phyloP scores from a whole-genome alignment of 2,113 vertebrate species.

The Larimichthys polyactis region DNA sequence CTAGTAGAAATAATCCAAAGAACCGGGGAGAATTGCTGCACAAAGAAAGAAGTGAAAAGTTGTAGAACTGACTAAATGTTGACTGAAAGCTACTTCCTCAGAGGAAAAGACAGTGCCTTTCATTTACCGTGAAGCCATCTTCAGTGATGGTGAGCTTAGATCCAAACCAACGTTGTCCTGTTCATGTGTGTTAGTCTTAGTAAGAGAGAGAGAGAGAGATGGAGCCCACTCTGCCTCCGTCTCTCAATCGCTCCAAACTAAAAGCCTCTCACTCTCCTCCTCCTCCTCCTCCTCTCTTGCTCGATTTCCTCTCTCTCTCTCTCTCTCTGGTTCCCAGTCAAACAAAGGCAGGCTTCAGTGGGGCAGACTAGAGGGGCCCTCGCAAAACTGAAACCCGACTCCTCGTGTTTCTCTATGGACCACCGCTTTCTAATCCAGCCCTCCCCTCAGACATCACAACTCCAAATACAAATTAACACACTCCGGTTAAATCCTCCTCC shows the following conservation, averaged over 20 bases:
- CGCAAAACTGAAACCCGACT: slow-evolving; percentile 79
- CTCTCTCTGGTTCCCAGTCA: slow-evolving; percentile 68
- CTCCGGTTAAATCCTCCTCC: slow-evolving; percentile 39
- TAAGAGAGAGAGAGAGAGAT: slow-evolving; percentile 62
- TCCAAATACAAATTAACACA: slow-evolving; percentile 72
- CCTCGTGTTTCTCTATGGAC: slow-evolving; percentile 72
- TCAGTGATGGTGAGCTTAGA: slow-evolving; percentile 54
- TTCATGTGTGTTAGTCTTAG: slow-evolving; percentile 57
- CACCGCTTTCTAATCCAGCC: slow-evolving; percentile 72
- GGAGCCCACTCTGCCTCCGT: slow-evolving; percentile 71
- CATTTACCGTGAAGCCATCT: slow-evolving; percentile 80
- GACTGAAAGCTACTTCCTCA: neutral
- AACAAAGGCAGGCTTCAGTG: slow-evolving; percentile 86
- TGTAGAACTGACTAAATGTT: slow-evolving; percentile 8
- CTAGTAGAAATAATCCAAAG: slow-evolving; percentile 74
- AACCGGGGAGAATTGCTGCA: slow-evolving; percentile 74
- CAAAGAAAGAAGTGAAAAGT: slow-evolving; percentile 46
- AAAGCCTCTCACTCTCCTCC: slow-evolving; percentile 61
- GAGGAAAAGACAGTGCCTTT: slow-evolving; percentile 12
- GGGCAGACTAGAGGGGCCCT: slow-evolving; percentile 71
- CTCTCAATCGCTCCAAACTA: slow-evolving; percentile 53
- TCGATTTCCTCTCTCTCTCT: slow-evolving; percentile 31
- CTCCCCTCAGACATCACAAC: slow-evolving; percentile 67
- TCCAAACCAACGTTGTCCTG: slow-evolving; percentile 59
- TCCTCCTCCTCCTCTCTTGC: slow-evolving; percentile 22